Evolutionary conservation across 2,888 invertebrate genomes (phyloP).

Genomic region (Hetaerina titia): DNA sequence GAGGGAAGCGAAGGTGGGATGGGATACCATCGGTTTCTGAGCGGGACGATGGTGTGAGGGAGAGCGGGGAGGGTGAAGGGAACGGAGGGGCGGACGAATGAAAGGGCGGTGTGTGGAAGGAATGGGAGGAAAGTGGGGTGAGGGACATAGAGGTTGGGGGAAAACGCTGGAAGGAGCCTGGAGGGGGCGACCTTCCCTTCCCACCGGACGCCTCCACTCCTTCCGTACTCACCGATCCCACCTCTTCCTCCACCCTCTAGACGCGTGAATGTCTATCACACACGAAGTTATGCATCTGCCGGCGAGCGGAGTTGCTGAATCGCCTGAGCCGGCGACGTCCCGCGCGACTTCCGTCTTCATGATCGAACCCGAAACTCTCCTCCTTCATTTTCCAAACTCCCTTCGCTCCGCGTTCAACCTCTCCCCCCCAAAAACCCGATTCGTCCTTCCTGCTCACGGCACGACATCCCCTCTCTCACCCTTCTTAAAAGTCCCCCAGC

Average conservation of each 20-base stretch:
- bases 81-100: not conserved
- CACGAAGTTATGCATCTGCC: constrained; percentile 60
- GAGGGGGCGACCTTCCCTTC: not conserved
- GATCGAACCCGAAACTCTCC: not conserved
- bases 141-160: constrained; percentile 2
- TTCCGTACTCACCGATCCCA: not conserved
- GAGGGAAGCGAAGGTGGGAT: not conserved
- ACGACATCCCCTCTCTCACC: no score
- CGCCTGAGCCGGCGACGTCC: not conserved
- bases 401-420: not conserved
- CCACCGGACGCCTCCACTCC: not conserved
- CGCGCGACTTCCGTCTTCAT: constrained; percentile 47
- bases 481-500: not conserved
- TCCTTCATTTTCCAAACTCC: not conserved
- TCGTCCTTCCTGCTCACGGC: no score
- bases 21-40: not conserved
- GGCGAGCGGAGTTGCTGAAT: constrained; percentile 30
- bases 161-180: not conserved
- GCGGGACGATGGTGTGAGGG: not conserved
- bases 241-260: not conserved
- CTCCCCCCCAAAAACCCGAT: not conserved
- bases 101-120: not conserved
- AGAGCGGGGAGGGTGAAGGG: not conserved
- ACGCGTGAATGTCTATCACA: constrained; percentile 43
- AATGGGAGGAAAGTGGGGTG: not conserved